A percentile compares a stretch with the other conserved stretches of the same genome.
phyloP scores from a whole-genome alignment of 2,113 vertebrate genomes.

The Nestor notabilis region DNA sequence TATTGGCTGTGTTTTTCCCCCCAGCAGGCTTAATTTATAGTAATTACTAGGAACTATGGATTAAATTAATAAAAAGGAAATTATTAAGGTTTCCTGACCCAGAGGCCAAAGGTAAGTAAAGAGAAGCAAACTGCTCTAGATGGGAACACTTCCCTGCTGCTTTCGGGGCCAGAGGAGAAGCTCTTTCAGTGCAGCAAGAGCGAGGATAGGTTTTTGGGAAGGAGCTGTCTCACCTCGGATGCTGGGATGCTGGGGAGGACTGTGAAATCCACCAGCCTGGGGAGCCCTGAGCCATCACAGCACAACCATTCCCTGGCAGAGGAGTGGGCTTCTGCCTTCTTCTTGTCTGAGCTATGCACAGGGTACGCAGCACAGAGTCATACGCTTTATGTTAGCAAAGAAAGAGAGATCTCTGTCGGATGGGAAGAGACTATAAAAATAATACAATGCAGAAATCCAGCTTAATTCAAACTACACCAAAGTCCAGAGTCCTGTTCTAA shows the following conservation, averaged over 20 bases:
- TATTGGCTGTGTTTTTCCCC: slow-evolving; percentile 61
- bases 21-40: slow-evolving; percentile 66
- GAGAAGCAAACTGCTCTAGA: background rate
- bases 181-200: background rate
- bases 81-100: slow-evolving; percentile 60
- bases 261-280: background rate
- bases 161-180: background rate
- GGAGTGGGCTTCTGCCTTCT: background rate
- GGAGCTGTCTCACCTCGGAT: background rate
- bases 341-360: background rate
- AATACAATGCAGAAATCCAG: slow-evolving; percentile 32
- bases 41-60: slow-evolving; percentile 69
- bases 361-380: background rate
- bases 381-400: background rate
- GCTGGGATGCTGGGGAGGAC: background rate
- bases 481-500: slow-evolving; percentile 10
- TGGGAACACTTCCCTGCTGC: background rate
- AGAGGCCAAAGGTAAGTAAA: slow-evolving; percentile 44
- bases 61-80: slow-evolving; percentile 69
- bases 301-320: background rate
- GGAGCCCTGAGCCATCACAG: background rate
- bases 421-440: slow-evolving; percentile 23
- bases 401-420: background rate
- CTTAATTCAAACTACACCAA: background rate
- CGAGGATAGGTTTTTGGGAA: background rate